Base-by-base conservation (phyloP, 2,113 vertebrate genomes). In the Climacteris rufus region DNA sequence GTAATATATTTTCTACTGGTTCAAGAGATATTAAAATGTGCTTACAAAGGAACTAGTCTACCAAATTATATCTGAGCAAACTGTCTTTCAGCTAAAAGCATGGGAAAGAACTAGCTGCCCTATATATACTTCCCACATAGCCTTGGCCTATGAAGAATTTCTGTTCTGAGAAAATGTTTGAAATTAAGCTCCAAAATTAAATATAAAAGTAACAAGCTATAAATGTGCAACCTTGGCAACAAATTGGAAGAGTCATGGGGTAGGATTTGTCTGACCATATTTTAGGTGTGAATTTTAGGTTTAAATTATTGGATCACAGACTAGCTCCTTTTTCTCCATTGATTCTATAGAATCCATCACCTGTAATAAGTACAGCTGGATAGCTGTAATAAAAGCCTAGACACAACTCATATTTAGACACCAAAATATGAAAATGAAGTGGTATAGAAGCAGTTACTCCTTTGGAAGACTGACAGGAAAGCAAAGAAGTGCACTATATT, bases 11-110 rank as follows among this genome's bases (percentile, higher is more conserved):
- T 90, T 94, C 28, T 44, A 88, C 35, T 69, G 20, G 59, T 93
- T 96, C 77, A 93, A 50, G 33, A 70, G 69, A 28, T 57, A 44
- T 91, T 95, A 86, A 88, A 96, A 56, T 80, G 78, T 89, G 68
- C 27, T 93, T 94, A 56, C 0, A 2, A 87, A 70, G 33, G 81
- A 81, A 63, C 77, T 82, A 87, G 27, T n/a, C 35, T 92, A 69
- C 69, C 71, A 94, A 95, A 52, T 65, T 74, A 12, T 52, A 71
- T 86, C 80, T 71, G 94, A 96, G 94, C 68, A 50, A 97, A 83
- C n/a, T 74, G 15, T 86, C 84, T 65, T 96, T 89, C 44, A 53
- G 52, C 15, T 78, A 87, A 96, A 94, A 91, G 24, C 11, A 53
- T 15, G 47, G 44, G 87, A 94, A 96, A 94, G 81, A 71, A 86